Evolutionary conservation across 2,113 vertebrate species (phyloP).

Genomic region (Lophochroa leadbeateri): DNA sequence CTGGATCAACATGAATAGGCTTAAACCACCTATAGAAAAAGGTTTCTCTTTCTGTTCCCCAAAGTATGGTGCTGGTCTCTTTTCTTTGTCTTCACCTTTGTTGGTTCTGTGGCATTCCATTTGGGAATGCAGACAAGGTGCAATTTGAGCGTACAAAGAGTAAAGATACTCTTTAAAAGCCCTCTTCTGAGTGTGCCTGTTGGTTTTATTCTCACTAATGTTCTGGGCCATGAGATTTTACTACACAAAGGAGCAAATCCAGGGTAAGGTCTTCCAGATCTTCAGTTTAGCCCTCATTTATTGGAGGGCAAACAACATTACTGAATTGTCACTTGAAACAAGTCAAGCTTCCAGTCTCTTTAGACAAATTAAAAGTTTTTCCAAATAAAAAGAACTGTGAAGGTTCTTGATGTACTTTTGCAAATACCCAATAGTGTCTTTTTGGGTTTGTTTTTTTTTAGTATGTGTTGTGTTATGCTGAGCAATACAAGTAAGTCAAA

Average conservation of each 20-base stretch:
- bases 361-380: not conserved
- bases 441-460: not conserved
- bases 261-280: not conserved
- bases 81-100: not conserved
- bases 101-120: not conserved
- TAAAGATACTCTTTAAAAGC: not conserved
- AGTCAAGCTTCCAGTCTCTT: not conserved
- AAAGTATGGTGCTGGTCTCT: not conserved
- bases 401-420: not conserved
- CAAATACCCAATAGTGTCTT: not conserved
- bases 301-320: not conserved
- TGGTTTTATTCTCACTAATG: not conserved
- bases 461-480: not conserved
- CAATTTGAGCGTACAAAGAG: not conserved
- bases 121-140: not conserved
- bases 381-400: not conserved
- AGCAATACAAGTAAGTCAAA: not conserved
- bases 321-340: not conserved
- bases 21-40: slow-evolving; percentile 34
- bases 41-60: not conserved
- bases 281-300: not conserved
- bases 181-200: not conserved
- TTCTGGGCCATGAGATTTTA: not conserved
- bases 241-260: slow-evolving; percentile 8
- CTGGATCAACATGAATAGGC: not conserved